Base-by-base conservation (phyloP, 2,888 invertebrate species). In the Rotaria socialis region DNA sequence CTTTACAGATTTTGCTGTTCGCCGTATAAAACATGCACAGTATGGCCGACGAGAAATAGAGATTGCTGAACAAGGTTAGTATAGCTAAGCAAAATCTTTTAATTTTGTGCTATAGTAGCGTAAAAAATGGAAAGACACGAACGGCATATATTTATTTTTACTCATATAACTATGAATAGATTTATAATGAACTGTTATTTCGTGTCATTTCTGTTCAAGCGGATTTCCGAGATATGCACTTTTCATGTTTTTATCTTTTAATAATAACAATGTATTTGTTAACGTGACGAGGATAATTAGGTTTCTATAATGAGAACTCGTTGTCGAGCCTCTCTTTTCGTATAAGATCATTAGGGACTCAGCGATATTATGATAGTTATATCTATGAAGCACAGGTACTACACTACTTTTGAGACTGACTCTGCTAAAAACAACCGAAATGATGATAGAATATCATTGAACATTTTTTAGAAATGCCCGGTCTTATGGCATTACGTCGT, bases 11-110 rank as follows among this genome's bases (percentile, higher is more conserved):
- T 97, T 97, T 92, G 97, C 97, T 92, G 96, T 98, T 50, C 93
- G 95, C 86, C 97, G 96, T 90, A 94, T 98, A 87, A 94, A 94
- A 88, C 96, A 96, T 90, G 94, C 96, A 90, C 95, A 95, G 0
- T 97, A 96, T 90, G 98, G 98, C 0, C 93, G 97, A 56, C 92
- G 97, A 75, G 98, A 98, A 93, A 97, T 98, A 88, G 96, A 98
- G 92, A 97, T 98, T 88, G 97, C 97, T 0, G 97, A 98, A 90
- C 97, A 97, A 92, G 94, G 94, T 94, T 47, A n/a, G 80, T 80
- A 27, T 14, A 27, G 4, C 24, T 52, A 8, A 55, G 22, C 0
- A 22, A 55, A 55, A 0, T 4, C 16, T 67, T 27, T 35, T 50
- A 50, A 50, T 35, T 35, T 35, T 35, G 35, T 35, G 35, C 35